Conservation (phyloP, 2,113 vertebrate genomes). For the Platycercus adscitus region DNA sequence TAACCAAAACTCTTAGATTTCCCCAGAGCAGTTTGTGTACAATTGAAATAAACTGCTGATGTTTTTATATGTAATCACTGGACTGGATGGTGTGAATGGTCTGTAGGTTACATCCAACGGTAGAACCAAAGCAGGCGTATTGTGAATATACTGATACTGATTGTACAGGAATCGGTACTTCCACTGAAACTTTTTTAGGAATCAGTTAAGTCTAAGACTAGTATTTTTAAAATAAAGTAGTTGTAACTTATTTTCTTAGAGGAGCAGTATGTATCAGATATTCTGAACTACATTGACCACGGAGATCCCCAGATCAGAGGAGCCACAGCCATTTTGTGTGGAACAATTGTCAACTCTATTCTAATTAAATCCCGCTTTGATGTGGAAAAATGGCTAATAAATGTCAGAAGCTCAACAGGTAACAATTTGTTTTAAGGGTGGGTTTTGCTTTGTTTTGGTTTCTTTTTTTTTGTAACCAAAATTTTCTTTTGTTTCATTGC, state of each 20-base stretch:
- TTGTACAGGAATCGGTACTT: background rate
- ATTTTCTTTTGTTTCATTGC: background rate
- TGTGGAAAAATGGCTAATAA: constrained; percentile 85
- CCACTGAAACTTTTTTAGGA: background rate
- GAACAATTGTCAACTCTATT: constrained; percentile 86
- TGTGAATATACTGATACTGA: background rate
- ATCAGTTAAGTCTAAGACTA: background rate
- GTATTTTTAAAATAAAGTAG: constrained; percentile 67
- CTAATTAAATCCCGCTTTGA: constrained; percentile 89
- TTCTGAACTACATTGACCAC: constrained; percentile 87
- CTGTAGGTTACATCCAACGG: background rate
- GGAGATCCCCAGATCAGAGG: constrained; percentile 97
- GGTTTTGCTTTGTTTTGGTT: background rate
- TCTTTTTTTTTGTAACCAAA: background rate
- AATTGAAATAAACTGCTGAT: background rate
- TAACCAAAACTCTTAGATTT: background rate
- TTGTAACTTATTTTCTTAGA: constrained; percentile 76
- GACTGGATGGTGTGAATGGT: background rate
- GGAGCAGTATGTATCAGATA: constrained; percentile 91
- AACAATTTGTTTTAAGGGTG: background rate
- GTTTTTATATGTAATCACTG: background rate
- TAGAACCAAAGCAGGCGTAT: fast-evolving
- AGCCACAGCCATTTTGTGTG: constrained; percentile 91
- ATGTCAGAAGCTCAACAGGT: constrained; percentile 85
- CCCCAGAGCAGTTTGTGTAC: background rate